Base-by-base conservation (phyloP, 2,888 invertebrate genomes). In the Ochlodes sylvanus region DNA sequence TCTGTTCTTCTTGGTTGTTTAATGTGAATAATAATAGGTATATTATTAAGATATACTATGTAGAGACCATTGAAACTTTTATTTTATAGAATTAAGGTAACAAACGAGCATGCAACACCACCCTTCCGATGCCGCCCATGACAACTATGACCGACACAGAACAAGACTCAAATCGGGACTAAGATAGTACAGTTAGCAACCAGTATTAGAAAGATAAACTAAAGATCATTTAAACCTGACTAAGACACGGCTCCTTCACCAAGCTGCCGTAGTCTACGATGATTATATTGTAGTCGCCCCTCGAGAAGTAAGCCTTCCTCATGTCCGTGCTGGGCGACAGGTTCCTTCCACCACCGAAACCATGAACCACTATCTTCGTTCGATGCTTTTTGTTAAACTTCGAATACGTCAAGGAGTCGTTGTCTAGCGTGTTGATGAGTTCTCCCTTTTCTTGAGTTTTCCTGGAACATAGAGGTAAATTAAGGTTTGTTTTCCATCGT, bases 301-400 rank as follows among this genome's bases (percentile, higher is more conserved):
- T 94, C 44, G 94, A 92, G 83, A 97, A 98, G 85, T 97, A 98
- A 0, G 97, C 98, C 82, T 96, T 95, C 63, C 97, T 94, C 90
- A 98, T 95, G 81, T 97, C 97, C 0, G 97, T 97, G 82, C 97
- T 97, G 0, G 98, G 98, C 0, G 97, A 96, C 41, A 96, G 92
- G 81, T 96, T 95, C 71, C 97, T 91, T 0, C 98, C 97, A 0
- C 97, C 98, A 0, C 98, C 97, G 79, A 98, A 98, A 7, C 98
- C 98, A 80, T 98, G 98, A 17, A 98, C 97, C 56, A 98, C 95
- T 21, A 98, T 94, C 90, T 98, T 98, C 6, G 97, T 97, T 0
- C 97, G 96, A 84, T 97, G 95, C 0, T 94, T 94, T 0, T 95
- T 94, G 85, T 98, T 97, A 85, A 97, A 98, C 75, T 94, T 95